These are phyloP conservation scores for Himalopsyche japonica DNA, from an alignment of 2,888 invertebrate species.

Conservation along the genomic window DNA sequence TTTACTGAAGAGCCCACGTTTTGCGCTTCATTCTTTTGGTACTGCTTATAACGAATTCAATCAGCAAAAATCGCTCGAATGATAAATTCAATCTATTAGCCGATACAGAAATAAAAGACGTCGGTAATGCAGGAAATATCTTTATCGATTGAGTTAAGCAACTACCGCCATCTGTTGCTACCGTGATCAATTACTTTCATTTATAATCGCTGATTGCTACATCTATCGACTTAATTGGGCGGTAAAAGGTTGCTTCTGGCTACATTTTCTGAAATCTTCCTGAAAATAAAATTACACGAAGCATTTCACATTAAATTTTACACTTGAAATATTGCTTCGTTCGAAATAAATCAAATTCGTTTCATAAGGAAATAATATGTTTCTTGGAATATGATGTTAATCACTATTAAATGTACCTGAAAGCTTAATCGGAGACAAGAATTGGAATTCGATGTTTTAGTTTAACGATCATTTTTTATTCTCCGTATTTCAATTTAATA, in stretches of 20 bases:
- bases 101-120: neutral
- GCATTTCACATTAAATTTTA: neutral
- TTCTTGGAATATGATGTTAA: neutral
- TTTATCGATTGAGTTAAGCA: neutral
- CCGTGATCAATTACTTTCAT: constrained; percentile 1
- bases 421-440: too few relatives aligned
- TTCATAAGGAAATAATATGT: neutral
- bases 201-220: constrained; percentile 1
- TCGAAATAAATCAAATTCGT: neutral
- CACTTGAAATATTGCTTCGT: neutral
- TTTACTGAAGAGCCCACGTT: too few relatives aligned
- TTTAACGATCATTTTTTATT: too few relatives aligned
- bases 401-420: too few relatives aligned
- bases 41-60: neutral
- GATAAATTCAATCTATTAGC: neutral
- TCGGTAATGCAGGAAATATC: neutral
- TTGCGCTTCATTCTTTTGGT: too few relatives aligned
- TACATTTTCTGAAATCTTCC: neutral
- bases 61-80: neutral
- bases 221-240: neutral
- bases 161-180: neutral
- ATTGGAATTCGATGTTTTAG: too few relatives aligned
- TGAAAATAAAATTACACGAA: constrained; percentile 1
- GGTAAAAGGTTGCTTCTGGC: neutral
- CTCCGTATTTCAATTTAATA: too few relatives aligned